Conservation (phyloP, 2,888 invertebrate genomes). For the Andrena fulva region DNA sequence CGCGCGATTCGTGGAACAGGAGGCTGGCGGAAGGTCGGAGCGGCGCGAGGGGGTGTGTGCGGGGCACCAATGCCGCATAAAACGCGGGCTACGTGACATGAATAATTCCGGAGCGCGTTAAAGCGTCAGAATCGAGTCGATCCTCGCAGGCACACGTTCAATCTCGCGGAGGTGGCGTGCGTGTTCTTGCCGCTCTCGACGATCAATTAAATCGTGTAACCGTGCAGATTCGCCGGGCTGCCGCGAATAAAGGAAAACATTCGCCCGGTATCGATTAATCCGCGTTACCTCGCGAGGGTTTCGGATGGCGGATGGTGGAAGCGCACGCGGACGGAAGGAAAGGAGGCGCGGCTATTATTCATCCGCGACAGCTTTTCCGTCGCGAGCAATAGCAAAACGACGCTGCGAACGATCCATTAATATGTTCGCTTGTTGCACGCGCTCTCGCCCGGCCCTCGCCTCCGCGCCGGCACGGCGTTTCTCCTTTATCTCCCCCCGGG, state of each 20-base stretch:
- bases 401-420: conserved; percentile 61
- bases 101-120: conserved; percentile 78
- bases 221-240: conserved; percentile 26
- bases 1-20: background rate
- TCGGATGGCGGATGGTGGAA: background rate
- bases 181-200: conserved; percentile 26
- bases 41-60: background rate
- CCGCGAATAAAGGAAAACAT: conserved; percentile 65
- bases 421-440: conserved; percentile 56
- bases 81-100: conserved; percentile 82
- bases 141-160: conserved; percentile 42
- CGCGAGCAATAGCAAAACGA: conserved; percentile 43
- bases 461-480: background rate
- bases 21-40: background rate
- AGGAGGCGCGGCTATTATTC: conserved; percentile 61
- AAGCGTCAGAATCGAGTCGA: conserved; percentile 55
- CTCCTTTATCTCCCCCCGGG: background rate
- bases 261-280: conserved; percentile 63
- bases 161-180: conserved; percentile 29
- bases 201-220: conserved; percentile 61
- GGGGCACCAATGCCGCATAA: conserved; percentile 77
- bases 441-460: background rate
- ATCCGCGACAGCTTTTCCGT: conserved; percentile 55
- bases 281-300: conserved; percentile 2
- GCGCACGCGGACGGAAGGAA: no score